Base-by-base conservation (phyloP, 2,113 vertebrate genomes). In the rat (Rattus norvegicus) region DNA sequence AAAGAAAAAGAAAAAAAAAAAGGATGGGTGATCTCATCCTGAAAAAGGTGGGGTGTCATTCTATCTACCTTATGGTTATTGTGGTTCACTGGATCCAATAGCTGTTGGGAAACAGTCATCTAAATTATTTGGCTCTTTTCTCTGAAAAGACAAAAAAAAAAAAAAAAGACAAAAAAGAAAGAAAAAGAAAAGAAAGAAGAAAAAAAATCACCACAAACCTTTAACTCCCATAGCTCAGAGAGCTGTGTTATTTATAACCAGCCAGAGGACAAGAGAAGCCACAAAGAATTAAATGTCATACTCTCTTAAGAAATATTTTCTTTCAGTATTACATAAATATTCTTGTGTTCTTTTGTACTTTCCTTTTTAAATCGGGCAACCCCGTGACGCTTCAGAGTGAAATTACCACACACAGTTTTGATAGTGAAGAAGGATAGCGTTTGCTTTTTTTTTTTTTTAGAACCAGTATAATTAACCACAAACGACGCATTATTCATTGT, bases 141-240 rank as follows among this genome's bases (percentile, higher is more conserved):
- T 26, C 92, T 95, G 72, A 91, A 97, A 96, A 97, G 90, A 95
- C 39, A 94, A 88, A 97, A 97, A 97, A 96, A 96, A 88, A 95
- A n/a, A 94, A 87, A 97, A 97, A 63, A 43, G 5, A 11, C 6
- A 6, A 97, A 97, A 97, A 96, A 95, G 85, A 95, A 39, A 93
- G 88, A 97, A 97, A 88, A 97, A 96, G 96, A 88, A 96, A 30
- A 92, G 83, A 97, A 97, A 97, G 96, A 96, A 87, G 95, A 33
- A 94, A 88, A 97, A 97, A 97, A 97, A 98, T 91, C 92, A 92
- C 2, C 19, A 1, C 72, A 65, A 81, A 36, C 61, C 86, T 63
- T 72, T 87, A 79, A 88, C 97, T 88, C 97, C 91, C 97, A 87
- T 20, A 91, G 90, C 67, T 92, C 76, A 93, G 97, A 98, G 92